phyloP scores from a whole-genome alignment of 2,797 vertebrate genomes.

The Cuniculus paca region DNA sequence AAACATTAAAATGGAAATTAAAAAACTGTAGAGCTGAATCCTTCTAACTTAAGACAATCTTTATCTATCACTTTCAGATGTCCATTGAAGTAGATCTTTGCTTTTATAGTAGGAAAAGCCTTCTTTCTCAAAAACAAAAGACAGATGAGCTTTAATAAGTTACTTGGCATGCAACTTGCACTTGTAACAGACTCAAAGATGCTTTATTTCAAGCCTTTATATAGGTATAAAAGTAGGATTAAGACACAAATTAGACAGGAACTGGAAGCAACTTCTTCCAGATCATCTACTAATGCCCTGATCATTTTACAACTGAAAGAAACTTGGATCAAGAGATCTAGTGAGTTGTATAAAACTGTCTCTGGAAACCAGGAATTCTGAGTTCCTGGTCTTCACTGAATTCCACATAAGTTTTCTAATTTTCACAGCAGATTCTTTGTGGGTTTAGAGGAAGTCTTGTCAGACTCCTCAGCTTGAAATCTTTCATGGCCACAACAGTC shows the following conservation, averaged over 20 bases:
- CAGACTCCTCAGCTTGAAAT: neutral
- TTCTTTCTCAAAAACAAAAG: neutral
- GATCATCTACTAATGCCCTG: neutral
- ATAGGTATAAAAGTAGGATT: slow-evolving; percentile 44
- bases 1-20: slow-evolving; percentile 29
- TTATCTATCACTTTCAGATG: neutral
- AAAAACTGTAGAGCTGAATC: neutral
- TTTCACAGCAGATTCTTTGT: neutral
- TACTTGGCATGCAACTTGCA: neutral
- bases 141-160: neutral
- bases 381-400: neutral
- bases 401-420: neutral
- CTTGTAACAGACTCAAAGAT: slow-evolving; percentile 1
- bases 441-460: neutral
- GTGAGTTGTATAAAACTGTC: neutral
- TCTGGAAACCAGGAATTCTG: neutral
- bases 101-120: neutral
- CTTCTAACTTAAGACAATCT: neutral
- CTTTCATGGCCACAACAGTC: neutral
- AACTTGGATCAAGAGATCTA: neutral
- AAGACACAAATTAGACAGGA: neutral
- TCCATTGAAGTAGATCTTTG: neutral
- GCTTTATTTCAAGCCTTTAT: neutral
- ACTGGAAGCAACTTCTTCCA: neutral
- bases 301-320: neutral